Conservation (phyloP, 2,113 vertebrate species). For the Campylorhamphus procurvoides region DNA sequence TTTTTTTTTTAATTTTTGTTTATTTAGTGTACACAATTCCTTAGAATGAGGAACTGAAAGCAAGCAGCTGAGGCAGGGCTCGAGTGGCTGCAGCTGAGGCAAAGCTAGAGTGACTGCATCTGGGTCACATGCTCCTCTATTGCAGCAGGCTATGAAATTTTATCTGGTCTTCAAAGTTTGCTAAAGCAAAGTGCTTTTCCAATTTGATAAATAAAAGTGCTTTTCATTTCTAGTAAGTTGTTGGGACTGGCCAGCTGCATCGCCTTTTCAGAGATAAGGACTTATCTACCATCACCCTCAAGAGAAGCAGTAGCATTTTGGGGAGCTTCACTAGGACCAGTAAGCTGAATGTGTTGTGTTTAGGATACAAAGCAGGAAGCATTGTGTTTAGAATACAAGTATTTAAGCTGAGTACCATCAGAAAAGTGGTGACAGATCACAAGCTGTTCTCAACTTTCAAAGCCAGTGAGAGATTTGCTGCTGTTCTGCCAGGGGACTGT, state of each 20-base stretch:
- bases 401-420: neutral
- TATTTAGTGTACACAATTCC: neutral
- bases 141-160: neutral
- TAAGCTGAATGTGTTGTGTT: neutral
- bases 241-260: neutral
- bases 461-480: neutral
- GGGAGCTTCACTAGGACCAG: neutral
- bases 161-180: neutral
- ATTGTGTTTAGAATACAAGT: neutral
- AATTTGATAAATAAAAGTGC: neutral
- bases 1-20: neutral
- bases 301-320: neutral
- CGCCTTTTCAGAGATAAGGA: neutral
- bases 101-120: neutral
- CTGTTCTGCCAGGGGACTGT: neutral
- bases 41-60: slow-evolving; percentile 25
- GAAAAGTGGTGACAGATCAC: neutral
- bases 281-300: neutral
- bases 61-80: neutral
- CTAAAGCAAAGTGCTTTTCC: neutral
- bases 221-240: neutral
- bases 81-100: neutral
- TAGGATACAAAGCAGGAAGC: neutral
- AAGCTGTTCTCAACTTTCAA: neutral
- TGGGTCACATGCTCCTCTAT: neutral